Conservation (phyloP, 2,888 invertebrate genomes). For the Hydriomena furcata region DNA sequence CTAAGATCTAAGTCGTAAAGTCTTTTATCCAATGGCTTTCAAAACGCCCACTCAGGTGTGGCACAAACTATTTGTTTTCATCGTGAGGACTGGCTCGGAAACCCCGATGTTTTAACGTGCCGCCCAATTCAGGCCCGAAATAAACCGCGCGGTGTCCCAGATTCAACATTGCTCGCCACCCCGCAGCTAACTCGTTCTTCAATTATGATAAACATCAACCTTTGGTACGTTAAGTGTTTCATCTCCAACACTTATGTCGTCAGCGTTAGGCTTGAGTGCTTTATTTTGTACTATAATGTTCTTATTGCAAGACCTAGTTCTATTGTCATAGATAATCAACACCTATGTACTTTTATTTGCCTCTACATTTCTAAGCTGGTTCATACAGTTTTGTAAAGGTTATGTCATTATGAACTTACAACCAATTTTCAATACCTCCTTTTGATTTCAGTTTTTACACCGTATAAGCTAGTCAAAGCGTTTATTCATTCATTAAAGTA, state of each 20-base stretch:
- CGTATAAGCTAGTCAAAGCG: no score
- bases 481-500: not conserved
- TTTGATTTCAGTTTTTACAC: no score
- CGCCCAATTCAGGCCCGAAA: constrained; percentile 77
- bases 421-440: no score
- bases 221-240: constrained; percentile 30
- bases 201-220: constrained; percentile 44
- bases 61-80: constrained; percentile 65
- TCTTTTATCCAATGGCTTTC: constrained; percentile 41
- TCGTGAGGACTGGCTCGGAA: constrained; percentile 57
- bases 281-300: constrained; percentile 9
- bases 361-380: no score
- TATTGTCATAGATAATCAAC: no score
- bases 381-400: no score
- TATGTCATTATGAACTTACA: no score
- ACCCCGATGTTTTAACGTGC: constrained; percentile 73
- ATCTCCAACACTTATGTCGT: constrained; percentile 19
- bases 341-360: no score
- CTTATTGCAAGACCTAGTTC: no score
- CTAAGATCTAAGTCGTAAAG: constrained; percentile 41
- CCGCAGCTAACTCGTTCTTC: constrained; percentile 44
- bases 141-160: constrained; percentile 69
- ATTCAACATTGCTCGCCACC: constrained; percentile 55
- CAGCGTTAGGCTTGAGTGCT: constrained; percentile 13
- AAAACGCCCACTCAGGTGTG: constrained; percentile 62